These are phyloP conservation scores for Eumaeus atala DNA, from an alignment of 1,140 invertebrate species.

Conservation along the genomic window DNA sequence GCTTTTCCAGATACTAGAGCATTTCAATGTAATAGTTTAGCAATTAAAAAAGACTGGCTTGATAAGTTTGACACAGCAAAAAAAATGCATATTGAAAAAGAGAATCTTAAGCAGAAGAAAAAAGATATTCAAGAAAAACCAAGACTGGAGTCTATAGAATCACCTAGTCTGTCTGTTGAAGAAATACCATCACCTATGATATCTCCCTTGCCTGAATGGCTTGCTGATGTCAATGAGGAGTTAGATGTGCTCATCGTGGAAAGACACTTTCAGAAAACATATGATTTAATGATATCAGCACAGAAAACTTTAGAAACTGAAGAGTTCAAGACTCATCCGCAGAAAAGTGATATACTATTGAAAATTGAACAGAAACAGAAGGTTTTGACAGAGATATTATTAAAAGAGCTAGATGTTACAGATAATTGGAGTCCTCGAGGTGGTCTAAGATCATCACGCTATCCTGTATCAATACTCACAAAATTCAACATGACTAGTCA, in stretches of 20 bases:
- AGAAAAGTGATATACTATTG: constrained; percentile 54
- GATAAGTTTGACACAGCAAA: constrained; percentile 95
- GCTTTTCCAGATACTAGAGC: constrained; percentile 95
- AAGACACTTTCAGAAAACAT: constrained; percentile 96
- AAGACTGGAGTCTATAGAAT: constrained; percentile 64
- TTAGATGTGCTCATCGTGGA: constrained; percentile 98
- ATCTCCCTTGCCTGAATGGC: constrained; percentile 87
- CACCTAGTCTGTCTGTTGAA: constrained; percentile 62
- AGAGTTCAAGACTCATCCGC: constrained; percentile 60
- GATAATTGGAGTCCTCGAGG: constrained; percentile 93
- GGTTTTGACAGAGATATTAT: constrained; percentile 87
- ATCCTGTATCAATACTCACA: constrained; percentile 91
- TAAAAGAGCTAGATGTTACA: constrained; percentile 90
- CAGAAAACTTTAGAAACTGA: constrained; percentile 64
- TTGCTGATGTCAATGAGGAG: constrained; percentile 94
- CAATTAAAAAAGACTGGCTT: constrained; percentile 95
- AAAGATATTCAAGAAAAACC: constrained; percentile 60
- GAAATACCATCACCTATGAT: constrained; percentile 75
- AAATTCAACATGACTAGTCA: constrained; percentile 85
- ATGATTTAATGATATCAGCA: constrained; percentile 83
- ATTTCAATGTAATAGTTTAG: constrained; percentile 91
- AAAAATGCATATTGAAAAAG: constrained; percentile 84
- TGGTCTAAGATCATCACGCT: constrained; percentile 89
- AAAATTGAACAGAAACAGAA: constrained; percentile 84
- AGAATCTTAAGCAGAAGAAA: constrained; percentile 78